Conservation (phyloP, 2,113 vertebrate species). For the Epinephelus fuscoguttatus region DNA sequence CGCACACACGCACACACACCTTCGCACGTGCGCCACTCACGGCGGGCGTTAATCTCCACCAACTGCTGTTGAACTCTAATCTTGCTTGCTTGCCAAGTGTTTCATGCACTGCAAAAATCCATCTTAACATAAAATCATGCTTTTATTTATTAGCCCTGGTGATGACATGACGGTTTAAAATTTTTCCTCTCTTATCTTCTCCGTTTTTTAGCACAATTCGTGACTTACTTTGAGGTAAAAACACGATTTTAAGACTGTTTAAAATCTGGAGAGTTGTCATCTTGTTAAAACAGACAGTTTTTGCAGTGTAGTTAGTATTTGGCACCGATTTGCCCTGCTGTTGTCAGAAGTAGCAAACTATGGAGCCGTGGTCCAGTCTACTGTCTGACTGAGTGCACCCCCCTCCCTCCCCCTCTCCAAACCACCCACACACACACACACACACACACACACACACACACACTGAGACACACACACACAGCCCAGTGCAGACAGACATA, state of each 20-base stretch:
- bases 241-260: not conserved
- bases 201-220: not conserved
- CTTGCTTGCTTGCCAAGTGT: constrained; percentile 62
- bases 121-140: not conserved
- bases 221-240: not conserved
- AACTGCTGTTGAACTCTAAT: constrained; percentile 76
- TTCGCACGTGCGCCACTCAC: constrained; percentile 40
- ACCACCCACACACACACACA: constrained; percentile 32
- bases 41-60: constrained; percentile 72
- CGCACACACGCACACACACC: constrained; percentile 38
- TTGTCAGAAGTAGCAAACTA: constrained; percentile 42
- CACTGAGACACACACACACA: constrained; percentile 18
- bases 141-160: not conserved
- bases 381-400: constrained; percentile 44
- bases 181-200: not conserved
- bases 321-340: constrained; percentile 25
- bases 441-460: constrained; percentile 14
- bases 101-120: constrained; percentile 53
- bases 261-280: not conserved
- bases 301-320: constrained; percentile 23
- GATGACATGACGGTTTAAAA: not conserved
- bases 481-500: constrained; percentile 67
- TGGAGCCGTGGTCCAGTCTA: constrained; percentile 49
- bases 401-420: constrained; percentile 3
- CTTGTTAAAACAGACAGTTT: constrained; percentile 16